phyloP scores from a whole-genome alignment of 2,113 vertebrate species.

The Aldabrachelys gigantea region DNA sequence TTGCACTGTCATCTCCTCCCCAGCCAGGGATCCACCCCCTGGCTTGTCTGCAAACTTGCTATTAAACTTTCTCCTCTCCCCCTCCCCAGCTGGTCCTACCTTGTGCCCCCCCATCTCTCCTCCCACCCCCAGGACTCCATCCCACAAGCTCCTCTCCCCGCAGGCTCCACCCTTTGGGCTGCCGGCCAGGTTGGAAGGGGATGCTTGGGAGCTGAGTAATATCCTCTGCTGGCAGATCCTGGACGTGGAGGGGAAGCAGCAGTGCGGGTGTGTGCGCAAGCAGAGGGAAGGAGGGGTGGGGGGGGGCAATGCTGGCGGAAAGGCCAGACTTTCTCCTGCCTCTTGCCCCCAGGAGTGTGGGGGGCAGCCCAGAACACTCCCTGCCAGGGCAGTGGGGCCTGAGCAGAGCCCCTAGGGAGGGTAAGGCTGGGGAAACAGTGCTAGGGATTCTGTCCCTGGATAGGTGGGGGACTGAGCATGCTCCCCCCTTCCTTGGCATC shows the following conservation, averaged over 20 bases:
- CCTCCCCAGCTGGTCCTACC: not conserved
- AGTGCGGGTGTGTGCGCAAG: too few relatives aligned
- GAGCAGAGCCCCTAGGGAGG: rapidly evolving
- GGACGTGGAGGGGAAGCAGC: constrained; percentile 21
- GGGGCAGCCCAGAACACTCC: not conserved
- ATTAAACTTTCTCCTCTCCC: not conserved
- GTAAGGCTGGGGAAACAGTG: not conserved
- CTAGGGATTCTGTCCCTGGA: not conserved
- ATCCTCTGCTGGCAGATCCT: constrained; percentile 70
- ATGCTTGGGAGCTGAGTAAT: constrained; percentile 74
- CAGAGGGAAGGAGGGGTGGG: not conserved
- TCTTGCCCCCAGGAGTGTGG: not conserved
- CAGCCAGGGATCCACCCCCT: rapidly evolving
- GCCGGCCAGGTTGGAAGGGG: constrained; percentile 39
- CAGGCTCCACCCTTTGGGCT: constrained; percentile 46
- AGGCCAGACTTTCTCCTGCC: constrained; percentile 22
- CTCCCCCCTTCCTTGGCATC: not conserved
- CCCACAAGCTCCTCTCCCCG: not conserved
- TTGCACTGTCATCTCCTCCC: not conserved
- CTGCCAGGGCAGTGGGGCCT: not conserved
- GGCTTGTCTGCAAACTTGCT: not conserved
- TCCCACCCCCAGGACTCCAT: not conserved
- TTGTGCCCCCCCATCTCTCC: not conserved
- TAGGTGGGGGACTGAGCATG: not conserved
- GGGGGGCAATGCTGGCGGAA: too few relatives aligned